Evolutionary conservation across 2,797 vertebrate species (phyloP).

Genomic region (Manis crassicaudata): DNA sequence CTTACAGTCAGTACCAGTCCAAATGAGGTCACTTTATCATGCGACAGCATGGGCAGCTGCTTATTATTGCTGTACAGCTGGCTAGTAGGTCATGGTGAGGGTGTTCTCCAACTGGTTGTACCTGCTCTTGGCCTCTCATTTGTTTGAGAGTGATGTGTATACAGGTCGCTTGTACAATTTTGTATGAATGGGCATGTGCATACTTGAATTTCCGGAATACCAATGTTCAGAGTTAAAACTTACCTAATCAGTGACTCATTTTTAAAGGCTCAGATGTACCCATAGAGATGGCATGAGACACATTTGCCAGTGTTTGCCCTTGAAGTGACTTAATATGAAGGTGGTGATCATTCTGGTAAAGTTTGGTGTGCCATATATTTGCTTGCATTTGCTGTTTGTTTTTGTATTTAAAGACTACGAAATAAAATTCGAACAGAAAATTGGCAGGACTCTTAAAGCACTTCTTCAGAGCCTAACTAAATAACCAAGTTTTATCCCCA

Average conservation of each 20-base stretch:
- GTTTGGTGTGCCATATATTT: neutral
- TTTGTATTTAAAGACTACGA: neutral
- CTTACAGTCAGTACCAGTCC: neutral
- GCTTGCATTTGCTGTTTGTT: neutral
- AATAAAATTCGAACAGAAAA: constrained; percentile 15
- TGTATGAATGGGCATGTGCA: constrained; percentile 43
- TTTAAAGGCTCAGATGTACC: neutral
- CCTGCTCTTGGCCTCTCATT: constrained; percentile 54
- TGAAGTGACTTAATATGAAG: neutral
- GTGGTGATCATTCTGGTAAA: neutral
- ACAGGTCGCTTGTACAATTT: constrained; percentile 42
- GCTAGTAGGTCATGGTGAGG: neutral
- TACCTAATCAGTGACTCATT: constrained; percentile 61
- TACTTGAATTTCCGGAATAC: constrained; percentile 60
- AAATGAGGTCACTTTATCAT: constrained; percentile 3
- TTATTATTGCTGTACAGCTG: neutral
- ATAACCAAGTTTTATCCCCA: neutral
- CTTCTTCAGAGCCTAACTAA: neutral
- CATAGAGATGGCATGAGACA: constrained; percentile 1
- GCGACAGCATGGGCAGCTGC: neutral
- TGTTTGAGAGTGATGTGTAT: constrained; percentile 52
- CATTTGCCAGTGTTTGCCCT: neutral
- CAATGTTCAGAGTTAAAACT: neutral
- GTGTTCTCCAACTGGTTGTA: constrained; percentile 63
- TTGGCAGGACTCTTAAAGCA: neutral